Conservation (phyloP, 2,888 invertebrate species). For the Zygaena filipendulae region DNA sequence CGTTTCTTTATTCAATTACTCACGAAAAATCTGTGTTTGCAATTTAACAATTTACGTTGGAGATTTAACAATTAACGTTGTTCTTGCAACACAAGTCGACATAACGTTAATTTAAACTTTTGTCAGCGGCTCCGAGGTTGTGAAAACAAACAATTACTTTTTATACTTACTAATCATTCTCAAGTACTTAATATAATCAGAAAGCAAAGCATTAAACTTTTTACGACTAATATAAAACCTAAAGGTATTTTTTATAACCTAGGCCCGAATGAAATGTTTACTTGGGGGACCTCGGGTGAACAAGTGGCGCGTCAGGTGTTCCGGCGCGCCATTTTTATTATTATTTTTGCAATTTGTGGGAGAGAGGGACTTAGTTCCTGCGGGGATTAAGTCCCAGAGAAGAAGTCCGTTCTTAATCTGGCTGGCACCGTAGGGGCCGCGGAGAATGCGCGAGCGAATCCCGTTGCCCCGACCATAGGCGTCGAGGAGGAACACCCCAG, state of each 20-base stretch:
- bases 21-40: slow-evolving; percentile 11
- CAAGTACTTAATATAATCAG: slow-evolving; percentile 1
- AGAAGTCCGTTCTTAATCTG: no score
- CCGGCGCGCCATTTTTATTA: no score
- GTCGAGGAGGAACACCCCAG: no score
- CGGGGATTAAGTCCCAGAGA: no score
- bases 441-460: no score
- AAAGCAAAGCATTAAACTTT: slow-evolving; percentile 2
- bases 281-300: no score
- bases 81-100: slow-evolving; percentile 1
- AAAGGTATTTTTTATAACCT: not conserved
- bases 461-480: no score
- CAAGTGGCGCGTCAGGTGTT: no score
- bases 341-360: no score
- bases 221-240: slow-evolving; percentile 1
- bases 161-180: slow-evolving; percentile 1
- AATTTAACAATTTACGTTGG: slow-evolving; percentile 11
- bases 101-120: slow-evolving; percentile 5
- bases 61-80: no score
- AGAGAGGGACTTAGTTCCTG: no score
- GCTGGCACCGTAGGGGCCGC: no score
- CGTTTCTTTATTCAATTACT: slow-evolving; percentile 11
- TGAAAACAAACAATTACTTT: not conserved
- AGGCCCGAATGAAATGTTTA: slow-evolving; percentile 2
- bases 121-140: slow-evolving; percentile 1